Evolutionary conservation across 2,888 invertebrate genomes (phyloP).

Genomic region (Thecocarcelia acutangulata): DNA sequence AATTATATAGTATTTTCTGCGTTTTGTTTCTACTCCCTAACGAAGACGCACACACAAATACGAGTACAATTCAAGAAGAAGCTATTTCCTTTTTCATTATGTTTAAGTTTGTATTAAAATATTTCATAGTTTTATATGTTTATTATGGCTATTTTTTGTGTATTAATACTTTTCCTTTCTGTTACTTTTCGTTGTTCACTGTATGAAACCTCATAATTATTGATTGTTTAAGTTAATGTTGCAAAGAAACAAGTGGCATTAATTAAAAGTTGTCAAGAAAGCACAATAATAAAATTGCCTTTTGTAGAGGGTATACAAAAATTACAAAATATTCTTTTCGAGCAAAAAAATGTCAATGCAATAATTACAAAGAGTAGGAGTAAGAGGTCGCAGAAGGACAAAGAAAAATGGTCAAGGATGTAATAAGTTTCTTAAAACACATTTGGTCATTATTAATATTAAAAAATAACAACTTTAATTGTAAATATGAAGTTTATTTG

Average conservation of each 20-base stretch:
- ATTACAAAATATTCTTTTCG: not conserved
- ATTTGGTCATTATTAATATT: slow-evolving; percentile 20
- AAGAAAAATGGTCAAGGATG: slow-evolving; percentile 7
- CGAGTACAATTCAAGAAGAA: slow-evolving; percentile 30
- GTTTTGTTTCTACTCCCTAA: not conserved
- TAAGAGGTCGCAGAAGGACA: not conserved
- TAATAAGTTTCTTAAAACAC: slow-evolving; percentile 24
- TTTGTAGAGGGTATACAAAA: not conserved
- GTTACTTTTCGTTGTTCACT: not conserved
- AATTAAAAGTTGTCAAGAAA: slow-evolving; percentile 42
- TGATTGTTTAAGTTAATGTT: slow-evolving; percentile 57
- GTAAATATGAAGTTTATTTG: not conserved
- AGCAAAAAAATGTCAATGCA: not conserved
- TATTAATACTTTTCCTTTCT: slow-evolving; percentile 21
- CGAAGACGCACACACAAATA: not conserved
- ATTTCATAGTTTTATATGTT: slow-evolving; percentile 38
- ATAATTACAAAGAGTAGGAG: not conserved
- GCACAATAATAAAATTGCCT: not conserved
- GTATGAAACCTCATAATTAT: slow-evolving; percentile 54
- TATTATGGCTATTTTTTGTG: slow-evolving; percentile 1
- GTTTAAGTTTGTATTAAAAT: slow-evolving; percentile 40
- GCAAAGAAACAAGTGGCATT: slow-evolving; percentile 45
- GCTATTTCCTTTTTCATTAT: slow-evolving; percentile 48
- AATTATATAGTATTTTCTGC: slow-evolving; percentile 3
- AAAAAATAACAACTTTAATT: slow-evolving; percentile 1